These are phyloP conservation scores for Cydia strobilella DNA, from an alignment of 1,140 invertebrate genomes.

Conservation along the genomic window DNA sequence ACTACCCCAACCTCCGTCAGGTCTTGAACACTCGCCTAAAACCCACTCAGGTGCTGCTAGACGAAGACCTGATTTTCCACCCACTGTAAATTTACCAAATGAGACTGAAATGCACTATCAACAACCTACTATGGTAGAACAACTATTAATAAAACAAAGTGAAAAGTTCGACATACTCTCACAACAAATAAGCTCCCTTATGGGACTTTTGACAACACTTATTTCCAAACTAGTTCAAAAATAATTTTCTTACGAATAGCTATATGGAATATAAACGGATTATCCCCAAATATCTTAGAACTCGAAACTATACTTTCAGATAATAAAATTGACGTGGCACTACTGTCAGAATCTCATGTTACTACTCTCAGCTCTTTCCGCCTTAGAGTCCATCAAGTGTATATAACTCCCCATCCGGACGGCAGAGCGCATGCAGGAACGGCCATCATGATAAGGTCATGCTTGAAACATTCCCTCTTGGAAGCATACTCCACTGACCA, in stretches of 20 bases:
- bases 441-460: constrained; percentile 37
- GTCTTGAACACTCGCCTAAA: neutral
- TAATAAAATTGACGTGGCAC: constrained; percentile 11
- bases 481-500: constrained; percentile 33
- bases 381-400: constrained; percentile 6
- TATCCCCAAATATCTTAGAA: constrained; percentile 40
- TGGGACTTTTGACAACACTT: constrained; percentile 43
- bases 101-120: neutral
- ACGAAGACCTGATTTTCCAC: neutral
- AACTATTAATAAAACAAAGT: constrained; percentile 39
- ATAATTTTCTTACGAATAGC: constrained; percentile 35
- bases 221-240: constrained; percentile 38
- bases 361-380: neutral
- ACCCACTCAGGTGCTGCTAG: neutral
- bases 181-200: constrained; percentile 47
- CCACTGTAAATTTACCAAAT: neutral
- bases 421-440: constrained; percentile 44
- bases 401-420: constrained; percentile 41
- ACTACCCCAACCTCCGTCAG: neutral
- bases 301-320: constrained; percentile 22
- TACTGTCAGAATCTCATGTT: constrained; percentile 19
- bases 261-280: constrained; percentile 47
- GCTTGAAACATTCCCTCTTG: constrained; percentile 36
- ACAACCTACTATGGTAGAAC: constrained; percentile 32
- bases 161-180: constrained; percentile 43